Evolutionary conservation across 1,140 invertebrate genomes (phyloP), one percentile per base, ranked within the genome.

Genomic region (Drosophila serrata): DNA sequence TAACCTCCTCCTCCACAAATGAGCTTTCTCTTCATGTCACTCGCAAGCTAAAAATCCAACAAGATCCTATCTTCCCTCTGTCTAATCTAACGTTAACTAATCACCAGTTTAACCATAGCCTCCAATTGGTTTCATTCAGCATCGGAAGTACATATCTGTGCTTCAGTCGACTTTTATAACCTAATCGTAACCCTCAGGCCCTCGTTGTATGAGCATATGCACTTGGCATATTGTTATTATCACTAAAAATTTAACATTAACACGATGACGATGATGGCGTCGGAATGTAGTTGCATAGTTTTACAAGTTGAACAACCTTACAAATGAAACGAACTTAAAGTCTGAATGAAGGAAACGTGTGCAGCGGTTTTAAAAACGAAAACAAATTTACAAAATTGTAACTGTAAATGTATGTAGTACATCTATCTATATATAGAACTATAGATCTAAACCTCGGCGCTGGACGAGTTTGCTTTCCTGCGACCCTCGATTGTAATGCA

Each of bases 261-360:
- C 51, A 70, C 33, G 33, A 55, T 40, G 51, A 57, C 46, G 65
- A 22, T 9, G 37, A 62, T 45, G 45, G 39, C 29, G 22, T 62
- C 57, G 69, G 70, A 72, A 75, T 69, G 67, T 80, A 87, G 76
- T 80, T 79, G 45, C 64, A 70, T 81, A 72, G 43, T 88, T 90
- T 85, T 85, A 88, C 53, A 55, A 68, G 79, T 86, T 79, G 82
- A 87, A 79, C 39, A 76, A 90, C 76, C 78, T 82, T 81, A 88
- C 86, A 75, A 75, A 90, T 85, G 84, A 88, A 88, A 85, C 74
- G 85, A 88, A 88, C 84, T 84, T 88, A 90, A 88, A 88, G 84
- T 88, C 84, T 88, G 84, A 88, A 75, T 72, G 84, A 88, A 84
- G 82, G 79, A 75, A 88, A 88, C 81, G 77, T 88, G 81, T 85